A percentile compares a stretch with the other conserved stretches of the same genome.
Conservation (phyloP, 2,888 invertebrate species). For the Troglohyphantes excavatus region DNA sequence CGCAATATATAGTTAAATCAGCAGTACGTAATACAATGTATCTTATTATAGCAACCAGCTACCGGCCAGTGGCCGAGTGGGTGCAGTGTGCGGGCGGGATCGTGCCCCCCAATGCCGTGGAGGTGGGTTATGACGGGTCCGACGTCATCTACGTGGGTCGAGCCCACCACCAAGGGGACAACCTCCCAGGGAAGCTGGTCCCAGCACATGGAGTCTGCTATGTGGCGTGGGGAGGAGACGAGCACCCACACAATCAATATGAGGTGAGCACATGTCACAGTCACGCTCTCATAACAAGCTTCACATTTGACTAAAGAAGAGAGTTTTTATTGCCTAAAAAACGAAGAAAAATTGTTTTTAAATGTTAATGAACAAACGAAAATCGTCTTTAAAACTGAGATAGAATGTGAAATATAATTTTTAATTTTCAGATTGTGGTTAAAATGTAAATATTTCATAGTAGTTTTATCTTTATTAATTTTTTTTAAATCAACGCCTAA, state of each 20-base stretch:
- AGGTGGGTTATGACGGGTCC: constrained; percentile 78
- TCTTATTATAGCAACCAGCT: constrained; percentile 71
- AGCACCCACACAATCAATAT: constrained; percentile 76
- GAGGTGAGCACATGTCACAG: constrained; percentile 68
- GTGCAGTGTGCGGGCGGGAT: constrained; percentile 58
- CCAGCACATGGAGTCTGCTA: constrained; percentile 79
- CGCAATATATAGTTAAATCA: not conserved
- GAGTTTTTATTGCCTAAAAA: too few relatives aligned
- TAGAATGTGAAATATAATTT: too few relatives aligned
- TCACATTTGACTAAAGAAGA: too few relatives aligned
- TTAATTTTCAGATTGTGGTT: too few relatives aligned
- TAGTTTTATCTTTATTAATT: too few relatives aligned
- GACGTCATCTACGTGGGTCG: constrained; percentile 79
- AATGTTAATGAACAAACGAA: too few relatives aligned
- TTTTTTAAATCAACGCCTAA: too few relatives aligned
- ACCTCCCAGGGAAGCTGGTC: constrained; percentile 79
- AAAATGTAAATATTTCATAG: too few relatives aligned
- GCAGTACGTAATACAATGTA: not conserved
- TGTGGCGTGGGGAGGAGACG: constrained; percentile 79
- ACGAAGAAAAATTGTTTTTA: too few relatives aligned
- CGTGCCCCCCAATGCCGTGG: constrained; percentile 78
- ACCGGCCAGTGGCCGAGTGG: constrained; percentile 79
- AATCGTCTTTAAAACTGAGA: too few relatives aligned
- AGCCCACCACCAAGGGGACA: constrained; percentile 79
- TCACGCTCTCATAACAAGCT: too few relatives aligned